Conservation (phyloP, 2,888 invertebrate species). For the Volucella zonaria region DNA sequence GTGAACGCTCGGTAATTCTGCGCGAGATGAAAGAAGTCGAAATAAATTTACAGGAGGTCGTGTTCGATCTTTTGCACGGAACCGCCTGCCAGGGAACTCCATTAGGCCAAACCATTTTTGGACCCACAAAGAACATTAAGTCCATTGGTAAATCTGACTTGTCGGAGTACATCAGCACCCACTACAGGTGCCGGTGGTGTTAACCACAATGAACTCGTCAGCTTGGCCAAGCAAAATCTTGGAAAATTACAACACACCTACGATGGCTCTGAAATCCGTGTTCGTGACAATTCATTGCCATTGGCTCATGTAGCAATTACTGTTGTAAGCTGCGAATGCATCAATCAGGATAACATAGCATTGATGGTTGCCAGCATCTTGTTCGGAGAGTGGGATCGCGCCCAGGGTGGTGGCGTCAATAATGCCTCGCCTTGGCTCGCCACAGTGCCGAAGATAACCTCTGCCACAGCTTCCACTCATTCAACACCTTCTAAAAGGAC, state of each 20-base stretch:
- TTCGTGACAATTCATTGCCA: too few species aligned
- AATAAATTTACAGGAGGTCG: slow-evolving; percentile 98
- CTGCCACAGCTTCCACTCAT: too few species aligned
- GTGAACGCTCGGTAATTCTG: too few species aligned
- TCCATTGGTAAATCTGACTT: slow-evolving; percentile 92
- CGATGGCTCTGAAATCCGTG: slow-evolving; percentile 93
- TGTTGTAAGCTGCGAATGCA: slow-evolving; percentile 98
- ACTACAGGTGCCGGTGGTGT: slow-evolving; percentile 98
- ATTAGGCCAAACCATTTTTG: slow-evolving; percentile 97
- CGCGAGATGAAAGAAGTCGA: slow-evolving; percentile 99
- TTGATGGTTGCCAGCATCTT: slow-evolving; percentile 99
- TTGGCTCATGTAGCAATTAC: slow-evolving; percentile 97
- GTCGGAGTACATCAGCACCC: slow-evolving; percentile 92
- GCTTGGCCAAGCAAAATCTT: slow-evolving; percentile 92
- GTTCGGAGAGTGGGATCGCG: slow-evolving; percentile 96
- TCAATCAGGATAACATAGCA: slow-evolving; percentile 98
- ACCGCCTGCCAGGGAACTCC: slow-evolving; percentile 98
- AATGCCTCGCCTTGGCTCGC: slow-evolving; percentile 92
- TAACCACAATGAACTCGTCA: slow-evolving; percentile 92
- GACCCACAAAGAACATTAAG: too few species aligned
- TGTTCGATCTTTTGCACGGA: slow-evolving; percentile 98
- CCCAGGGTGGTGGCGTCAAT: slow-evolving; percentile 95
- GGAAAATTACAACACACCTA: slow-evolving; percentile 86
- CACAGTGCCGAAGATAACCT: slow-evolving; percentile 88
- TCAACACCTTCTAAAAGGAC: too few species aligned